Base-by-base conservation (phyloP, 1,140 invertebrate genomes). In the Drosophila busckii region DNA sequence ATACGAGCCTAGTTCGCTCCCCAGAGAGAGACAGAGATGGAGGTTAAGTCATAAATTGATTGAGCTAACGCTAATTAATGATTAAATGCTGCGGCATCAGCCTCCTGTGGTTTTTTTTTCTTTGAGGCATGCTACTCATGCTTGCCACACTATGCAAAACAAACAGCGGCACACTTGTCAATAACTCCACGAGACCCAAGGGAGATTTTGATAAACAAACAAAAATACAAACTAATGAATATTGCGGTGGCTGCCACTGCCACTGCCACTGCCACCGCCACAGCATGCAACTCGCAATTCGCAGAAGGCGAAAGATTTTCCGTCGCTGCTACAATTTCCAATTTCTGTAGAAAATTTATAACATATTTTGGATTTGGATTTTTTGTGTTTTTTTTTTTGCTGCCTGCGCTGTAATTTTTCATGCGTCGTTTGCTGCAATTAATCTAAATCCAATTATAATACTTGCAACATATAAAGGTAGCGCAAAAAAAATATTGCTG, bases 391-490 rank as follows among this genome's bases (percentile, higher is more conserved):
- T 17, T 25, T 15, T 41, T 16, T 26, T 55, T 37, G 13, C 20
- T 23, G 15, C 32, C 48, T 37, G 48, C 56, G n/a, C 54, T 78
- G 73, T 80, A 80, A 80, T 80, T 80, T 80, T 80, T 80, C 68
- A 80, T 73, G 54, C 55, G 56, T 37, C 46, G 37, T 32, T 19
- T 28, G 68, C 75, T 66, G 75, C 82, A 85, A 85, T 85, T 85
- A 85, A 85, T 85, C 82, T 85, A 85, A 85, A 85, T 85, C 82
- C 82, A 85, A 85, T 85, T 85, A 85, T 75, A 76, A 85, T 56
- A 63, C 73, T 29, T 44, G 23, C 63, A 71, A 38, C n/a, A n/a
- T n/a, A n/a, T n/a, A n/a, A n/a, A n/a, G n/a, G n/a, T n/a, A n/a
- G n/a, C n/a, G n/a, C n/a, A n/a, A n/a, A n/a, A n/a, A n/a, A n/a